phyloP scores from a whole-genome alignment of 2,888 invertebrate species.

The Antheraea yamamai region DNA sequence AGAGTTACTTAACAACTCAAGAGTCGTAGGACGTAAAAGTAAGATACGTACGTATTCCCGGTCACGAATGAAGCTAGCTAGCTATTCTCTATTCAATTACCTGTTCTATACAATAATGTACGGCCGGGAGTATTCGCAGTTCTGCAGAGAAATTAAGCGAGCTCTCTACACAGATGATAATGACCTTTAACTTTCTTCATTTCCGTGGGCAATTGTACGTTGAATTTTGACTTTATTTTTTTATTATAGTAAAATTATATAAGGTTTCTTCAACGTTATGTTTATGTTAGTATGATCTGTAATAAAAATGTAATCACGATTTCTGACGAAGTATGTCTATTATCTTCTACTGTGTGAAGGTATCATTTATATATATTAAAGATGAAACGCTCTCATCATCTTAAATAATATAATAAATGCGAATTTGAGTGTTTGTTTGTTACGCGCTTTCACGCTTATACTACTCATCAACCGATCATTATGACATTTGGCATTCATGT shows the following conservation, averaged over 20 bases:
- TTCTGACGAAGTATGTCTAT: too few species aligned
- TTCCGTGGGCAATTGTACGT: slow-evolving; percentile 25
- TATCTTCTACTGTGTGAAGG: too few species aligned
- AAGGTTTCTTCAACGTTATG: not conserved
- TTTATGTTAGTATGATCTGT: not conserved
- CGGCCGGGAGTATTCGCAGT: slow-evolving; percentile 31
- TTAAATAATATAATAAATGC: too few species aligned
- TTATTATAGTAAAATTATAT: slow-evolving; percentile 10
- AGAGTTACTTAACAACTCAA: slow-evolving; percentile 2
- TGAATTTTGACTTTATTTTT: not conserved
- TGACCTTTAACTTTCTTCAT: slow-evolving; percentile 39
- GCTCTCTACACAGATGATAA: slow-evolving; percentile 37
- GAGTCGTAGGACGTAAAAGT: slow-evolving; percentile 28
- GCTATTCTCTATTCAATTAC: slow-evolving; percentile 52
- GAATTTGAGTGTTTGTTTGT: too few species aligned
- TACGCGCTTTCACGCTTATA: too few species aligned
- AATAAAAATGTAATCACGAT: not conserved
- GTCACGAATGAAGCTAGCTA: slow-evolving; percentile 42
- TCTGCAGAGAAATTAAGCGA: slow-evolving; percentile 40
- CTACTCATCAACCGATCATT: too few species aligned
- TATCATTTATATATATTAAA: too few species aligned
- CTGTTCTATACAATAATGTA: slow-evolving; percentile 40
- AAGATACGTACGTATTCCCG: slow-evolving; percentile 28
- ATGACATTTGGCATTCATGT: too few species aligned
- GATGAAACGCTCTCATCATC: too few species aligned